phyloP scores from a whole-genome alignment of 2,113 vertebrate genomes.

The Canis aureus region DNA sequence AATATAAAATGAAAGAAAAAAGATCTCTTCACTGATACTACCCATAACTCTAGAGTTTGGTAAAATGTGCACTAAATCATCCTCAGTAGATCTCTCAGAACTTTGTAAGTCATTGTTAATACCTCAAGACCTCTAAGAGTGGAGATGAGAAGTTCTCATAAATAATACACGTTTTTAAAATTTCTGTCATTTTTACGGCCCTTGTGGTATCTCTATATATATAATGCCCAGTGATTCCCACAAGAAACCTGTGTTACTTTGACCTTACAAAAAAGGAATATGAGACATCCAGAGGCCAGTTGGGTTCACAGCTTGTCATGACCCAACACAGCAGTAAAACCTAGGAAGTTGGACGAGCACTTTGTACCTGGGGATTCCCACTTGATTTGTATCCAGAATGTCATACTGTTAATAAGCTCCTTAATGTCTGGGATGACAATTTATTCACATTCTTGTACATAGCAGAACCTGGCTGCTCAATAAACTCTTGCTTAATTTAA shows the following conservation, averaged over 20 bases:
- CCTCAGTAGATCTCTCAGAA: not conserved
- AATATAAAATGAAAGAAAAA: not conserved
- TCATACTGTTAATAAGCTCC: not conserved
- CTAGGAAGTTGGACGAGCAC: not conserved
- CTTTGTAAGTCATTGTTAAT: not conserved
- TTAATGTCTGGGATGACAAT: not conserved
- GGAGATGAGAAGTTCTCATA: not conserved
- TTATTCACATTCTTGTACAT: not conserved
- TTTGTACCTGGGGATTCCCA: not conserved
- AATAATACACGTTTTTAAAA: not conserved
- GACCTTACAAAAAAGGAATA: not conserved
- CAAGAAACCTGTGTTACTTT: not conserved
- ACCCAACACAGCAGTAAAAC: not conserved
- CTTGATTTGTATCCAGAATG: not conserved
- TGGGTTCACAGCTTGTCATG: not conserved
- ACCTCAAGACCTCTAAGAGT: not conserved
- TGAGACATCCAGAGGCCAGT: not conserved
- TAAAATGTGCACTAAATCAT: not conserved
- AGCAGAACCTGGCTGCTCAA: no score
- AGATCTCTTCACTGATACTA: not conserved
- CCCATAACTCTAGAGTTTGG: not conserved
- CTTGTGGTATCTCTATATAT: not conserved
- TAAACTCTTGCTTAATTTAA: not conserved
- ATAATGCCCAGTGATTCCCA: not conserved
- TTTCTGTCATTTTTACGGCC: not conserved